Base-by-base conservation (phyloP, 2,888 invertebrate genomes). In the Campopleginae sp. region DNA sequence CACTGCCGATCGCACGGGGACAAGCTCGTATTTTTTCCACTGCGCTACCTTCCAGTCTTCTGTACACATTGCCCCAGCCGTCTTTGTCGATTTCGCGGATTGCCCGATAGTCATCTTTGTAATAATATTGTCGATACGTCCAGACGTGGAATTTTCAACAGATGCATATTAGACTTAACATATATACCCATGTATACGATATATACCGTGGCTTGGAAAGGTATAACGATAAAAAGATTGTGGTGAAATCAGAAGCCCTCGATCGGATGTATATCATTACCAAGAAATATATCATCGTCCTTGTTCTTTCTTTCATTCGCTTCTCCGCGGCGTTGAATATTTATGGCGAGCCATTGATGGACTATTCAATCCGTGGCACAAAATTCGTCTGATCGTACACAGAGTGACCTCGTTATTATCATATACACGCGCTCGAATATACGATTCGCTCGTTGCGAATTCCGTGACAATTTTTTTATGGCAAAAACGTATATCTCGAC, bases 171-270 rank as follows among this genome's bases (percentile, higher is more conserved):
- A 7, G 8, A 54, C 33, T 10, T n/a, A 7, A 51, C 17, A 19
- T 33, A 44, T n/a, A 38, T 66, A 38, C 10, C 1, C 51, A 48
- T 14, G n/a, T 58, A 78, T 78, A 33, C 17, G 12, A 58, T 63
- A 46, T 63, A 46, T 14, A 19, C 33, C 19, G 19, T 42, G 12
- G 31, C 31, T 58, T n/a, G 3, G 44, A 58, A 54, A 44, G 44
- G 19, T 68, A 31, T 54, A 78, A 70, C 70, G 70, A 74, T 83
- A 63, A 81, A 85, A 81, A 78, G 61, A 85, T 81, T 84, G 81
- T 63, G 80, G 78, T 72, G 76, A 76, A 81, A 74, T 78, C 81
- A 58, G 46, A 31, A 58, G 68, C 17, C 66, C 71, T n/a, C n/a
- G 65, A 84, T 71, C 84, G 80, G 48, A 84, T 80, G 48, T 72